Percentiles rank a stretch among this genome's conserved stretches.
Conservation (phyloP, 2,113 vertebrate species). For the Callaeas wilsoni region DNA sequence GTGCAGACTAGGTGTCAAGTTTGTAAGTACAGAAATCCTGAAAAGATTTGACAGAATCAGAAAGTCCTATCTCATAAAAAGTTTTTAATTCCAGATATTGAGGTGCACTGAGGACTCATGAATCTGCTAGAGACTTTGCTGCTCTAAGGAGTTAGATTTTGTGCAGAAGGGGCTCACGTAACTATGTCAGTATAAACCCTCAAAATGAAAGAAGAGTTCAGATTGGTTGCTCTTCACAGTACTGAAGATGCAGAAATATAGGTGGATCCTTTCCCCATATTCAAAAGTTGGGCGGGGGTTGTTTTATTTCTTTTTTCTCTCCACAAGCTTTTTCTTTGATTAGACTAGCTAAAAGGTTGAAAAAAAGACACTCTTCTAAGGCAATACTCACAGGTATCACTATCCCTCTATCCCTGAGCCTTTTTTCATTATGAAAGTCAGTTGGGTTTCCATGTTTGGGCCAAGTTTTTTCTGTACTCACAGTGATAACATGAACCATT, state of each 20-base stretch:
- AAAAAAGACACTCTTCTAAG: background rate
- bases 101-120: background rate
- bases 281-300: background rate
- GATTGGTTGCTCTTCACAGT: background rate
- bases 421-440: background rate
- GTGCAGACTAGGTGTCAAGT: background rate
- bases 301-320: background rate
- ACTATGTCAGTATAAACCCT: background rate
- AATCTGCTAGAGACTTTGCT: background rate
- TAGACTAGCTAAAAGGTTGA: background rate
- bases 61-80: background rate
- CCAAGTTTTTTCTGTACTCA: background rate
- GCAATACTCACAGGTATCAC: background rate
- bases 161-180: background rate
- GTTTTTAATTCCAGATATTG: background rate
- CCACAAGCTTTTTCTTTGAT: background rate
- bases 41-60: background rate
- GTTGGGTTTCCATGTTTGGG: slow-evolving; percentile 9
- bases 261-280: background rate
- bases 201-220: background rate
- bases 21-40: background rate
- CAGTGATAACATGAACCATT: background rate
- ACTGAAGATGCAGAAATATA: background rate
- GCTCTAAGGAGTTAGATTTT: background rate
- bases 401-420: background rate